Evolutionary conservation across 1,140 invertebrate genomes (phyloP).

Genomic region (Atta cephalotes): DNA sequence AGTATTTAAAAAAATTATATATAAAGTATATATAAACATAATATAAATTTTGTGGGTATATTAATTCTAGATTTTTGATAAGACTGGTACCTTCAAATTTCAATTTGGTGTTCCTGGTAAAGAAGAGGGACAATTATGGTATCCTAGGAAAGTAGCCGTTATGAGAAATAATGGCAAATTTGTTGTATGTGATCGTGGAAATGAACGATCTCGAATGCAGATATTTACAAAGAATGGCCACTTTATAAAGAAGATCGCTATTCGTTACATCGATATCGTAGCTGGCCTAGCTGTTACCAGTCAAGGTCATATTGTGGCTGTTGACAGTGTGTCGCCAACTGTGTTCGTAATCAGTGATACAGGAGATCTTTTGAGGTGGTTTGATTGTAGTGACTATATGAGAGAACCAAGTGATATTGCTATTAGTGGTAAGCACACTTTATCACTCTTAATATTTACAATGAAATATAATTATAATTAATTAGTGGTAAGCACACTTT

Average conservation of each 20-base stretch:
- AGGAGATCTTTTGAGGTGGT: conserved; percentile 96
- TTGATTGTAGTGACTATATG: conserved; percentile 99
- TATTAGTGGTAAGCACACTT: conserved; percentile 90
- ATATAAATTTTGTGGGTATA: neutral
- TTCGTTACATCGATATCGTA: conserved; percentile 98
- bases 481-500: conserved; percentile 90
- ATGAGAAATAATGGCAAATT: conserved; percentile 95
- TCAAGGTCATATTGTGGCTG: conserved; percentile 97
- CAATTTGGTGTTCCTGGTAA: conserved; percentile 96
- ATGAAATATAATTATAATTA: neutral
- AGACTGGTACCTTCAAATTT: conserved; percentile 94
- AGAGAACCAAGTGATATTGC: conserved; percentile 98
- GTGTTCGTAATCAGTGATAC: conserved; percentile 97
- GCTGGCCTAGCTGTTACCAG: conserved; percentile 96
- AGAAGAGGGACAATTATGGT: conserved; percentile 98
- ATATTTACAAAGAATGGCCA: conserved; percentile 96
- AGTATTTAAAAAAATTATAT: neutral
- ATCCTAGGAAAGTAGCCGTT: conserved; percentile 97
- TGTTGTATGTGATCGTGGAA: conserved; percentile 98
- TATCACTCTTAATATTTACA: neutral
- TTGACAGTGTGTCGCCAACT: conserved; percentile 98
- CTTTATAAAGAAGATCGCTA: conserved; percentile 97
- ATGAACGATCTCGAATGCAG: conserved; percentile 98
- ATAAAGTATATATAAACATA: neutral
- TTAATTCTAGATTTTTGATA: conserved; percentile 92